Evolutionary conservation across 53 echinoderm and acorn worm species (phyloP).

Genomic region (Patiria pectinifera): DNA sequence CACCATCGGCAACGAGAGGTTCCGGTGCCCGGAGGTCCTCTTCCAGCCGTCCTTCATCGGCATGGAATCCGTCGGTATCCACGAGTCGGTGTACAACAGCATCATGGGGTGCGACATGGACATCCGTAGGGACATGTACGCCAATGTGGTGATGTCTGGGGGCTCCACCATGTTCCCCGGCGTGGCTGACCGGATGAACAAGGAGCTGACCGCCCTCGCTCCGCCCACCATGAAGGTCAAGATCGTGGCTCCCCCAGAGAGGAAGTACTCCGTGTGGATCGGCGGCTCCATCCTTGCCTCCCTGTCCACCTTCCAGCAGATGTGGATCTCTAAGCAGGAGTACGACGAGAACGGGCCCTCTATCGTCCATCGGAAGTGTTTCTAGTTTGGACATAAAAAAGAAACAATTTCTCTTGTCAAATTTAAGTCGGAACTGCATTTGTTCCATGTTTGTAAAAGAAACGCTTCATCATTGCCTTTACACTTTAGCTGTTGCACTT

Average conservation of each 20-base stretch:
- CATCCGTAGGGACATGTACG: slow-evolving; percentile 74
- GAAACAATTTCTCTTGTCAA: too few relatives aligned
- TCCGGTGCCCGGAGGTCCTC: slow-evolving; percentile 76
- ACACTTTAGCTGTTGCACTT: too few relatives aligned
- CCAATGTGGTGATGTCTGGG: slow-evolving; percentile 89
- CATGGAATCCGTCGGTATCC: slow-evolving; percentile 70
- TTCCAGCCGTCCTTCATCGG: not conserved
- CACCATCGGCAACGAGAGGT: slow-evolving; percentile 73
- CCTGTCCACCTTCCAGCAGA: slow-evolving; percentile 88
- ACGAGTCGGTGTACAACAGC: slow-evolving; percentile 87
- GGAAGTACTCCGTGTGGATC: slow-evolving; percentile 95
- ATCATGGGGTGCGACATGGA: slow-evolving; percentile 92
- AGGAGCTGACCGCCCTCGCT: slow-evolving; percentile 69
- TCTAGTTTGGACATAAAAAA: too few relatives aligned
- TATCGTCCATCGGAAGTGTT: too few relatives aligned
- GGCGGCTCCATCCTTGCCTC: slow-evolving; percentile 92
- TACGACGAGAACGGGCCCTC: slow-evolving; percentile 62
- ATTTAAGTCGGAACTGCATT: too few relatives aligned
- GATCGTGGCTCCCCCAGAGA: slow-evolving; percentile 65
- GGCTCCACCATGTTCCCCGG: slow-evolving; percentile 95
- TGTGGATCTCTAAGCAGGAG: slow-evolving; percentile 93
- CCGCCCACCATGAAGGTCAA: too few relatives aligned
- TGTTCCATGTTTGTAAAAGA: too few relatives aligned
- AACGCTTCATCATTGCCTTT: too few relatives aligned
- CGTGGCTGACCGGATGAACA: slow-evolving; percentile 91